Conservation (phyloP, 2,113 vertebrate genomes). For the Pygoscelis antarcticus region DNA sequence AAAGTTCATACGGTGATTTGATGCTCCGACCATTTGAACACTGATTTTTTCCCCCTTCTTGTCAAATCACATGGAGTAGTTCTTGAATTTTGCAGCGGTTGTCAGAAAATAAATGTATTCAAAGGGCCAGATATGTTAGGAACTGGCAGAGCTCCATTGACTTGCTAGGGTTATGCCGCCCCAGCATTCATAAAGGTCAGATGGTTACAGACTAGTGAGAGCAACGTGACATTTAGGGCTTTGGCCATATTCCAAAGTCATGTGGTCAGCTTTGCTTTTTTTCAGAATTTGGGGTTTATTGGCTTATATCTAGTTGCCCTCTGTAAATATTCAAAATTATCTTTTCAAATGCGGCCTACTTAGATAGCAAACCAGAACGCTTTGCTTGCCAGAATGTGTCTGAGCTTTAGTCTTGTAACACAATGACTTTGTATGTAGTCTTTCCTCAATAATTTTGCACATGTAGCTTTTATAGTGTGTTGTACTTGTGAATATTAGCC, state of each 20-base stretch:
- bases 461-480: not conserved
- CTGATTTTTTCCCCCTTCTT: not conserved
- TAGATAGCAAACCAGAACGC: not conserved
- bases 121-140: not conserved
- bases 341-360: not conserved
- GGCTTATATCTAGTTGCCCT: not conserved
- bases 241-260: not conserved
- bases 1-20: not conserved
- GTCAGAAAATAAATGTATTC: not conserved
- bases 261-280: not conserved
- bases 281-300: not conserved
- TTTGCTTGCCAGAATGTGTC: not conserved
- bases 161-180: not conserved
- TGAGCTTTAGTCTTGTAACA: not conserved
- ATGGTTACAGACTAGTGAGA: not conserved
- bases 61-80: not conserved
- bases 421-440: not conserved
- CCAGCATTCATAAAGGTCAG: not conserved
- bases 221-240: not conserved
- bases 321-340: constrained; percentile 11
- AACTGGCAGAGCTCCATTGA: constrained; percentile 25
- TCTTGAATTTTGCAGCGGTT: not conserved
- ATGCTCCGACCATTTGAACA: not conserved
- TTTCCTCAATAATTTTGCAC: not conserved
- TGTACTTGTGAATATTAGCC: not conserved